phyloP scores from a whole-genome alignment of 2,113 vertebrate genomes.

The Nyctibius bracteatus region DNA sequence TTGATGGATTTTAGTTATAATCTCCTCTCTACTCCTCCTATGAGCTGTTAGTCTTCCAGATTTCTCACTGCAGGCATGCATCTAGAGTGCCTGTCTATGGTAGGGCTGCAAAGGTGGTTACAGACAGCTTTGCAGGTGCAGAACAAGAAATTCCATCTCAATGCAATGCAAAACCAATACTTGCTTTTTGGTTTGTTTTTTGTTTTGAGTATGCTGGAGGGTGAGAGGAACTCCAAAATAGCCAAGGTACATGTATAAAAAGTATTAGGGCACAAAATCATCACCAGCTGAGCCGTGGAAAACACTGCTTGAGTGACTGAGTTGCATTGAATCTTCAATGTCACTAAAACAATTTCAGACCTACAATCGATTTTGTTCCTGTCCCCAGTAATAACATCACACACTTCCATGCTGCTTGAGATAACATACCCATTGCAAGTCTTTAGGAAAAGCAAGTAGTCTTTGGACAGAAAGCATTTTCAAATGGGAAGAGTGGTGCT shows the following conservation, averaged over 20 bases:
- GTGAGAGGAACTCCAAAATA: neutral
- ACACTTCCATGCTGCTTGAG: neutral
- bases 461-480: neutral
- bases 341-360: neutral
- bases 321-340: neutral
- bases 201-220: neutral
- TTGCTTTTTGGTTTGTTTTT: neutral
- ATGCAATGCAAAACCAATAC: neutral
- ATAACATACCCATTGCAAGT: neutral
- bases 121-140: neutral
- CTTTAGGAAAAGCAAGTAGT: neutral
- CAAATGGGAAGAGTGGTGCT: neutral
- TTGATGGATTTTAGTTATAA: neutral
- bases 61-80: neutral
- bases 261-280: neutral
- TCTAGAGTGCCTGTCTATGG: accelerated
- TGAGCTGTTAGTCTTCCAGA: neutral
- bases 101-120: neutral
- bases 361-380: neutral
- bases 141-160: neutral
- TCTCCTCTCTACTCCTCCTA: neutral
- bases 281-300: neutral
- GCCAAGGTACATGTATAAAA: neutral
- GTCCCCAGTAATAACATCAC: neutral
- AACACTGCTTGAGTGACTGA: neutral